These are phyloP conservation scores for Platalea minor DNA, from an alignment of 2,797 vertebrate genomes.

Conservation along the genomic window DNA sequence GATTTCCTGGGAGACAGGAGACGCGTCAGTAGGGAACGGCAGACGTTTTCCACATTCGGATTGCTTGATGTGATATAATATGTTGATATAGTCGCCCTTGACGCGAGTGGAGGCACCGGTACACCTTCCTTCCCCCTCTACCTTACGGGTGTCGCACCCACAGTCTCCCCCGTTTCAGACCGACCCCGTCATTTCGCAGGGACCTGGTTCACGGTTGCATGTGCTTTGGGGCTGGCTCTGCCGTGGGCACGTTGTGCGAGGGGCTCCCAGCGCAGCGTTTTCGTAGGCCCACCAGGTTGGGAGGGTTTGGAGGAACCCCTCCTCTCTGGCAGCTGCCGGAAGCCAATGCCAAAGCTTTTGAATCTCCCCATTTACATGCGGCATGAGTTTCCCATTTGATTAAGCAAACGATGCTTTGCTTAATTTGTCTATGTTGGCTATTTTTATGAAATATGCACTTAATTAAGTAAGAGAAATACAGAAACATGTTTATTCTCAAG, in stretches of 20 bases:
- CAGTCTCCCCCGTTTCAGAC: fast-evolving
- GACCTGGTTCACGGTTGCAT: fast-evolving
- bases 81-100: background rate
- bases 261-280: background rate
- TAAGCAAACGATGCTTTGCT: conserved; percentile 10
- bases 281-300: background rate
- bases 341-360: background rate
- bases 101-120: fast-evolving
- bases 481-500: conserved; percentile 50
- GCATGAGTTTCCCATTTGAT: background rate
- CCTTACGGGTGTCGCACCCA: fast-evolving
- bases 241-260: fast-evolving
- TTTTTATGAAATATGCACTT: conserved; percentile 50
- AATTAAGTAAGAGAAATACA: conserved; percentile 61
- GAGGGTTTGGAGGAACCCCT: background rate
- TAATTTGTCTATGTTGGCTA: conserved; percentile 42
- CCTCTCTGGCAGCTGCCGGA: background rate
- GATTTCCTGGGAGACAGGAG: background rate
- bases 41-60: fast-evolving
- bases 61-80: fast-evolving
- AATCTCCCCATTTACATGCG: background rate
- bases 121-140: fast-evolving
- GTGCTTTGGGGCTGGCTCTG: background rate
- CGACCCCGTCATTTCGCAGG: fast-evolving
- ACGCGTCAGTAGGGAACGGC: fast-evolving